phyloP scores from a whole-genome alignment of 1,140 invertebrate genomes.

The Caenorhabditis remanei region DNA sequence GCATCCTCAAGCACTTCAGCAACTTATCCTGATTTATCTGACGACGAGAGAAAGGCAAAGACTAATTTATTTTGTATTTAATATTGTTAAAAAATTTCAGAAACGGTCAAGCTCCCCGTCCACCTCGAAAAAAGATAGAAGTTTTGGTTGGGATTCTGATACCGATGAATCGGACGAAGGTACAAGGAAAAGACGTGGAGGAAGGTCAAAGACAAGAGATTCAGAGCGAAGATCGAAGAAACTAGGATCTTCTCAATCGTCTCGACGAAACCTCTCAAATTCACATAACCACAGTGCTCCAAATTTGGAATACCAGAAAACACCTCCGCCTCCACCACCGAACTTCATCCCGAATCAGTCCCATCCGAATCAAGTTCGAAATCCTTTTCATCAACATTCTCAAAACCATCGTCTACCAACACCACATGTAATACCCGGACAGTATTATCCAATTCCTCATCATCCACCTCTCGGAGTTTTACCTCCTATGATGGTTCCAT shows the following conservation, averaged over 20 bases:
- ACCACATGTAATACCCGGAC: not conserved
- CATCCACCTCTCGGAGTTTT: not conserved
- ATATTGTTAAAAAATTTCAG: not conserved
- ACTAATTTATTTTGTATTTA: not conserved
- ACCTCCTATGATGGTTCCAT: not conserved
- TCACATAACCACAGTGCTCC: not conserved
- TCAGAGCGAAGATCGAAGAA: not conserved
- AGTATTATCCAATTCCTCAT: not conserved
- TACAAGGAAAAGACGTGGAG: not conserved
- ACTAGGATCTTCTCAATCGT: not conserved
- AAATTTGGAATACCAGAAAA: not conserved
- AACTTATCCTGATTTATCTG: not conserved
- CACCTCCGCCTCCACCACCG: conserved; percentile 3
- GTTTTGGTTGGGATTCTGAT: conserved; percentile 31
- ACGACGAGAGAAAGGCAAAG: not conserved
- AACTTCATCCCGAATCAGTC: not conserved
- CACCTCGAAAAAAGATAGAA: not conserved
- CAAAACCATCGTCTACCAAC: not conserved
- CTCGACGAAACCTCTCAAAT: not conserved
- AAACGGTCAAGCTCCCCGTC: not conserved
- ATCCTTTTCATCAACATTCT: not conserved
- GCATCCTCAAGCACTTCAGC: not conserved
- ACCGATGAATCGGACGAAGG: conserved; percentile 25
- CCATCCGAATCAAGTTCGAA: not conserved
- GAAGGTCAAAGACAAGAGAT: not conserved